These are phyloP conservation scores for Urophycis tenuis DNA, from an alignment of 2,797 vertebrate species.

Conservation along the genomic window DNA sequence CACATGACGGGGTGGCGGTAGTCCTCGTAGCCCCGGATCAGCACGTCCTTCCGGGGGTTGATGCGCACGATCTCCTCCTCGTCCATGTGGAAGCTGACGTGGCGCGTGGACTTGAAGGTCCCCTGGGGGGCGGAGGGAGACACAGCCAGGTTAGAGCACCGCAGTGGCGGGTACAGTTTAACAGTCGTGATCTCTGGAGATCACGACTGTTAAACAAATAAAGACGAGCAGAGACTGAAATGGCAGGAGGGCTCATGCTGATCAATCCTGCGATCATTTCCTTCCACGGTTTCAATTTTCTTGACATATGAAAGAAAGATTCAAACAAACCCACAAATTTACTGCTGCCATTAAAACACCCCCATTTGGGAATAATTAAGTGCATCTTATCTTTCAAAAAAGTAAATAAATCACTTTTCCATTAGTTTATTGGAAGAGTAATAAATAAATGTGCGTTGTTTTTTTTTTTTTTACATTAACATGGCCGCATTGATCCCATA, in stretches of 20 bases:
- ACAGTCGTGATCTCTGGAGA: too few relatives aligned
- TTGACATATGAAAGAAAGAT: too few relatives aligned
- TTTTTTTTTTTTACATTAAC: too few relatives aligned
- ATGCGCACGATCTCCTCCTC: slow-evolving; percentile 98
- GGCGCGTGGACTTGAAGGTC: slow-evolving; percentile 80
- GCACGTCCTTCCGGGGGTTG: slow-evolving; percentile 91
- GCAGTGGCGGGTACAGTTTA: not conserved
- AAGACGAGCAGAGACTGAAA: too few relatives aligned
- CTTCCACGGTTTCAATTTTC: too few relatives aligned
- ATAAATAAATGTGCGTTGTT: too few relatives aligned
- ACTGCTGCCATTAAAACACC: not conserved
- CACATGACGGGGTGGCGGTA: slow-evolving; percentile 97
- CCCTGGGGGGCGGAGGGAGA: slow-evolving; percentile 61
- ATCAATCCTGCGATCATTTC: too few relatives aligned
- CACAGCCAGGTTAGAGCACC: not conserved
- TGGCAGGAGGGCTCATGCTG: too few relatives aligned
- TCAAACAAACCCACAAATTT: not conserved
- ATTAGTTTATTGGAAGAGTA: not conserved
- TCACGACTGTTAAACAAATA: too few relatives aligned
- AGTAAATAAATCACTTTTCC: not conserved
- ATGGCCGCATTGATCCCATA: too few relatives aligned
- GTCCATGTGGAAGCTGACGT: slow-evolving; percentile 92
- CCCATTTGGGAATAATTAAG: not conserved
- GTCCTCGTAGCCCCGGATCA: slow-evolving; percentile 94
- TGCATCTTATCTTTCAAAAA: not conserved